Evolutionary conservation across 2,888 invertebrate genomes (phyloP).

Genomic region (Drosophila vallismaia): DNA sequence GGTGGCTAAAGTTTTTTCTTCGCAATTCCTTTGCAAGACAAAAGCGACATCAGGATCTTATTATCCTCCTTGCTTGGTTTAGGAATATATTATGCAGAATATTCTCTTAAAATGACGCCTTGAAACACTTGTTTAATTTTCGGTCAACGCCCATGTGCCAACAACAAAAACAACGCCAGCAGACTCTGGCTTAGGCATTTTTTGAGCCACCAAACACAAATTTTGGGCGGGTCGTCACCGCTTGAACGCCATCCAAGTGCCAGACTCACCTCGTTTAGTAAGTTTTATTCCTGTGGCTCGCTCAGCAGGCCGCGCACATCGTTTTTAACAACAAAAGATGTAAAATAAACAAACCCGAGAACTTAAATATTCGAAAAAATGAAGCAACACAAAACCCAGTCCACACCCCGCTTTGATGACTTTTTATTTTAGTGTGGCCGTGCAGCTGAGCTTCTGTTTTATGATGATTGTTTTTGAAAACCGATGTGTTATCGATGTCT

Average conservation of each 20-base stretch:
- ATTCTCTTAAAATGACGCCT: neutral
- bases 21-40: neutral
- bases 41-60: neutral
- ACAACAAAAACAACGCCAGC: constrained; percentile 64
- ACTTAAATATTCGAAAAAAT: constrained; percentile 66
- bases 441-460: neutral
- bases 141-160: constrained; percentile 81
- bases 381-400: constrained; percentile 56
- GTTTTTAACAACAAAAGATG: constrained; percentile 58
- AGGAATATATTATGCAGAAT: neutral
- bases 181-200: constrained; percentile 55
- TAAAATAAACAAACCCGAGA: constrained; percentile 60
- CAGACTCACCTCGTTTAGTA: constrained; percentile 52
- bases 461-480: neutral
- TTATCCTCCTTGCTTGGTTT: neutral
- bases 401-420: constrained; percentile 72
- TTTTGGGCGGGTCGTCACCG: constrained; percentile 65
- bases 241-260: neutral
- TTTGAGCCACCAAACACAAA: constrained; percentile 55
- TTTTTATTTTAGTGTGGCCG: constrained; percentile 50
- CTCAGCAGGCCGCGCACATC: constrained; percentile 49
- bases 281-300: constrained; percentile 20
- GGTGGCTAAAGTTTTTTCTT: constrained; percentile 50
- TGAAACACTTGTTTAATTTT: constrained; percentile 43
- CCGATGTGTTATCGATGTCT: neutral